These are phyloP conservation scores for Andinoacara biseriatus DNA, from an alignment of 2,113 vertebrate genomes.

Conservation along the genomic window DNA sequence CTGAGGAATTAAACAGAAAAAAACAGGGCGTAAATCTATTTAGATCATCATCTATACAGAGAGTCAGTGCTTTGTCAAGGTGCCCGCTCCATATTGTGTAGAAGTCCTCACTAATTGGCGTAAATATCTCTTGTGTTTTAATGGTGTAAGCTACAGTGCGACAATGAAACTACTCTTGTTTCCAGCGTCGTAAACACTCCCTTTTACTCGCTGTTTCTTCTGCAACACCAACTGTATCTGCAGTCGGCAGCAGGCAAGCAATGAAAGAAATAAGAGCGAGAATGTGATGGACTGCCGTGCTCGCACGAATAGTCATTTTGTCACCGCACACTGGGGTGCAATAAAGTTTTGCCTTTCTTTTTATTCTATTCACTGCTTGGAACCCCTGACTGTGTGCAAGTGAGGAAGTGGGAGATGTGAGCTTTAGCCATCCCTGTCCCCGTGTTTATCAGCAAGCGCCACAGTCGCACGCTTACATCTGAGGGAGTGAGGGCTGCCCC, in stretches of 20 bases:
- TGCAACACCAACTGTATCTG: slow-evolving; percentile 48
- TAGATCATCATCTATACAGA: background rate
- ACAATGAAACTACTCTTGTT: slow-evolving; percentile 31
- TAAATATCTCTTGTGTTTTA: slow-evolving; percentile 21
- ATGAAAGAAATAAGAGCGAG: slow-evolving; percentile 21
- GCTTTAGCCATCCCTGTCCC: slow-evolving; percentile 39
- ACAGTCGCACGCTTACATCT: slow-evolving; percentile 54
- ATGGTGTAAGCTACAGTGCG: slow-evolving; percentile 18
- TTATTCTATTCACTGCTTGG: background rate
- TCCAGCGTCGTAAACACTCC: slow-evolving; percentile 35
- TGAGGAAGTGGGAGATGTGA: slow-evolving; percentile 54
- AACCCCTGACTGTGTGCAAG: slow-evolving; percentile 59
- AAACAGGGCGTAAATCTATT: background rate
- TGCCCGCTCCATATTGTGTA: background rate
- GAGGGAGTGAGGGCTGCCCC: slow-evolving; percentile 52
- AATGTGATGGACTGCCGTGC: slow-evolving; percentile 49
- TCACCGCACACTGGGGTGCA: slow-evolving; percentile 46
- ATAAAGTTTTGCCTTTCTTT: slow-evolving; percentile 51
- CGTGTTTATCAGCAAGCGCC: slow-evolving; percentile 60
- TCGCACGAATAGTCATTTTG: slow-evolving; percentile 64
- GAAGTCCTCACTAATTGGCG: slow-evolving; percentile 11
- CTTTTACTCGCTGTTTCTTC: slow-evolving; percentile 28
- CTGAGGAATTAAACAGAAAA: background rate
- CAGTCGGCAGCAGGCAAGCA: slow-evolving; percentile 47
- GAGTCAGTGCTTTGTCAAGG: background rate